Evolutionary conservation across 2,113 vertebrate genomes (phyloP), one percentile per base, ranked within the genome.

Genomic region (Chaetorhynchus papuensis): DNA sequence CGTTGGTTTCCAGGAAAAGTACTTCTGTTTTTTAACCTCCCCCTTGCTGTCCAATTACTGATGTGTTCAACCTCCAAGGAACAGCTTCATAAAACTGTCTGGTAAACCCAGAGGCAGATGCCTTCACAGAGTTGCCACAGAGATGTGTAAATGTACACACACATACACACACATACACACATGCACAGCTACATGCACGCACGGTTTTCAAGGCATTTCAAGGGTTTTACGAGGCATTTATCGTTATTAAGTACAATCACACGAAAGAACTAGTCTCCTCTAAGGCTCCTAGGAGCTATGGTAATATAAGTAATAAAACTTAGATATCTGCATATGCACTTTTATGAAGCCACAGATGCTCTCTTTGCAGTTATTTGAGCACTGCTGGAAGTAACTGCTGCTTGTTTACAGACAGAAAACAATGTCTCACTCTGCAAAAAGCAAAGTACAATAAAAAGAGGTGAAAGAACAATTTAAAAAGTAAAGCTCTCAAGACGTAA

Each of bases 1-100:
- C 15, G 64, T 76, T 76, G 81, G 94, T 97, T 98, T 98, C 97
- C 97, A 96, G 97, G 96, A 97, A 97, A 97, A 94, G 89, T 8
- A 60, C 90, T 96, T 96, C 91, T 97, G 86, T 70, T 92, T 96
- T 94, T 95, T 86, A 96, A 96, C 78, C 90, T 89, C 20, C 66
- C 88, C 92, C 77, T 96, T 91, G 95, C 41, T 88, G 89, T 94
- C 94, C 92, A 90, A 64, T 96, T 93, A 92, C 88, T 10, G 69
- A 47, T 44, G 89, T 77, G 74, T 61, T 50, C 83, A 74, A 20
- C 53, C 64, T 57, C 69, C 30, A 35, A 94, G 93, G 70, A 95
- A n/a, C 59, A 23, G 83, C 83, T 93, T 69, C 15, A 0, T 79
- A 88, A 95, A 69, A 45, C 44, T 27, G 12, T 26, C 72, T 39